These are phyloP conservation scores for Dicrurus megarhynchus DNA, from an alignment of 2,113 vertebrate genomes.

Conservation along the genomic window DNA sequence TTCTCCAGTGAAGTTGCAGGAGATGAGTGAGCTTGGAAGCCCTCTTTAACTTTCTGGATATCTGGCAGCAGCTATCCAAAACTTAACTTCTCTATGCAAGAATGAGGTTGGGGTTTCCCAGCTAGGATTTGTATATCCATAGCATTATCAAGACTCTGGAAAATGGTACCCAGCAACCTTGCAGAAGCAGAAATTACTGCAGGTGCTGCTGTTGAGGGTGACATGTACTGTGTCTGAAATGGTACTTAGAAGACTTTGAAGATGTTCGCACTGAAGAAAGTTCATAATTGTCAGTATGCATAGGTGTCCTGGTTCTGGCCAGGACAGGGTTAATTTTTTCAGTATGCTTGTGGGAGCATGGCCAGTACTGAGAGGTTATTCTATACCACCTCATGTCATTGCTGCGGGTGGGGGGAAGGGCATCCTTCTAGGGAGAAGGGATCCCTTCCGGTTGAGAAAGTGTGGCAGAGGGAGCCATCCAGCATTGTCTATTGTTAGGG, in stretches of 20 bases:
- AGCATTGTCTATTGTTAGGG: not conserved
- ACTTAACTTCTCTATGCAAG: not conserved
- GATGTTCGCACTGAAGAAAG: not conserved
- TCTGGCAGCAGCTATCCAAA: not conserved
- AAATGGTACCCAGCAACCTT: not conserved
- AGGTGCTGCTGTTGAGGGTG: not conserved
- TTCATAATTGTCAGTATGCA: not conserved
- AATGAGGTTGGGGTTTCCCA: not conserved
- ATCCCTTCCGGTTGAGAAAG: not conserved
- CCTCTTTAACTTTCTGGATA: not conserved
- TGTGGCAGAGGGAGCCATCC: not conserved
- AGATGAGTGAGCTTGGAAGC: not conserved
- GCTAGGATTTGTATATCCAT: not conserved
- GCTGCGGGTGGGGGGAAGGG: fast-evolving
- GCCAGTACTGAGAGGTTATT: not conserved
- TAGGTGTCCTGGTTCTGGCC: not conserved
- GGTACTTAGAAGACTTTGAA: not conserved
- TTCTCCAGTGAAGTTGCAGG: not conserved
- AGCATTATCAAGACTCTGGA: not conserved
- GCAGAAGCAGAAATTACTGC: not conserved
- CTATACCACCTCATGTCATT: not conserved
- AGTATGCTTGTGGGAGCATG: not conserved
- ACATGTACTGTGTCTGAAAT: not conserved
- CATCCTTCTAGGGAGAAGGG: not conserved
- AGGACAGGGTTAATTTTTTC: not conserved